Evolutionary conservation across 2,113 vertebrate species (phyloP).

Genomic region (Pygoscelis antarcticus): DNA sequence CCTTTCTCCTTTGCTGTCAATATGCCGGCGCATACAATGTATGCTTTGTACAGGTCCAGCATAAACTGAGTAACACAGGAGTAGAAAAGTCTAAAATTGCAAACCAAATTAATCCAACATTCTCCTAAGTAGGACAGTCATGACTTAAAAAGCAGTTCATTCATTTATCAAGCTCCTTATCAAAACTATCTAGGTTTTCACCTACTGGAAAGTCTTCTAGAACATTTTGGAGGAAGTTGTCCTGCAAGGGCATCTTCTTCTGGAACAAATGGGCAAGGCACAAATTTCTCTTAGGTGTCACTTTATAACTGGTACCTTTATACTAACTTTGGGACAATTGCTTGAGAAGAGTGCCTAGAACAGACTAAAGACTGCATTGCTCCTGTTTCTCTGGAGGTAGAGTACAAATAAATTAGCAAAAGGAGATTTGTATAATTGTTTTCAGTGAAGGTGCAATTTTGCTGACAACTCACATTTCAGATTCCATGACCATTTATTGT

Average conservation of each 20-base stretch:
- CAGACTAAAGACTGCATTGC: background rate
- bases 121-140: background rate
- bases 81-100: background rate
- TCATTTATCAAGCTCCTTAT: background rate
- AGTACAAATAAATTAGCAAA: background rate
- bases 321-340: background rate
- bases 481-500: background rate
- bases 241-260: background rate
- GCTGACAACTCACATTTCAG: background rate
- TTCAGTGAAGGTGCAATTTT: background rate
- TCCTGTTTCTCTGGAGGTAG: background rate
- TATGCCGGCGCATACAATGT: background rate
- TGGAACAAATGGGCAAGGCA: background rate
- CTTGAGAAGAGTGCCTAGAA: background rate
- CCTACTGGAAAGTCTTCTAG: background rate
- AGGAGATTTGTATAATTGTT: background rate
- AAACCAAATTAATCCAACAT: background rate
- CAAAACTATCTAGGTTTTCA: background rate
- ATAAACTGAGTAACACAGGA: background rate
- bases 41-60: background rate
- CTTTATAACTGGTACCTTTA: background rate
- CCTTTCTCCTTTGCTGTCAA: background rate
- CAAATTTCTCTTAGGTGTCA: background rate
- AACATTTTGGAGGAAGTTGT: background rate
- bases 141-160: background rate